Base-by-base conservation (phyloP, 2,888 invertebrate species). In the Abrostola tripartita region DNA sequence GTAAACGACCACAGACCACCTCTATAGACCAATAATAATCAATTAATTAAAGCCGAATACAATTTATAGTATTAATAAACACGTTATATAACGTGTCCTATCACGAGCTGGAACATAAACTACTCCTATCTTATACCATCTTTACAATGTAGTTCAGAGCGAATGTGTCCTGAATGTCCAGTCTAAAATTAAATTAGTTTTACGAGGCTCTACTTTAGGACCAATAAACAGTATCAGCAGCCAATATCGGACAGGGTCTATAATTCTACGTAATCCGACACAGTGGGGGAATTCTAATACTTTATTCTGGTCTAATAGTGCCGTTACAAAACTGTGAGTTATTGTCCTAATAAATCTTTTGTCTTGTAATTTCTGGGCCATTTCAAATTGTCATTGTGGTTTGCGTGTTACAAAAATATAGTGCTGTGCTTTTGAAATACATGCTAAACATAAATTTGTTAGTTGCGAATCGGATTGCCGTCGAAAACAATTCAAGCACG, bases 261-360 rank as follows among this genome's bases (percentile, higher is more conserved):
- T 74, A 76, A 68, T 61, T 74, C 62, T 58, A 61, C 12, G 57
- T 69, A 65, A 65, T 66, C 66, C 61, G 61, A 64, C 74, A 61
- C 71, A 71, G 68, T 71, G 62, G 52, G 67, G 51, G 68, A 68
- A 68, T 74, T 74, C 65, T 65, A 71, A 71, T 75, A 75, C 54
- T 75, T 71, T 71, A 71, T 65, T 56, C 64, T 58, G 56, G 69
- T 72, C 61, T 71, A 78, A 80, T 77, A 80, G 80, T 74, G 71
- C 60, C 61, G 65, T 82, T 77, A 78, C 82, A 79, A 77, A 82
- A 78, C 75, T 76, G 61, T 74, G 65, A 82, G 70, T 80, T 81
- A 80, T 81, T 79, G 68, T 71, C 65, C 62, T 64, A 71, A 82
- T 82, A 82, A 82, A 81, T 82, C 76, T 71, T 72, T 72, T 69